Percentiles rank a stretch among this genome's conserved stretches.
Conservation (phyloP, 2,113 vertebrate species). For the Egretta garzetta region DNA sequence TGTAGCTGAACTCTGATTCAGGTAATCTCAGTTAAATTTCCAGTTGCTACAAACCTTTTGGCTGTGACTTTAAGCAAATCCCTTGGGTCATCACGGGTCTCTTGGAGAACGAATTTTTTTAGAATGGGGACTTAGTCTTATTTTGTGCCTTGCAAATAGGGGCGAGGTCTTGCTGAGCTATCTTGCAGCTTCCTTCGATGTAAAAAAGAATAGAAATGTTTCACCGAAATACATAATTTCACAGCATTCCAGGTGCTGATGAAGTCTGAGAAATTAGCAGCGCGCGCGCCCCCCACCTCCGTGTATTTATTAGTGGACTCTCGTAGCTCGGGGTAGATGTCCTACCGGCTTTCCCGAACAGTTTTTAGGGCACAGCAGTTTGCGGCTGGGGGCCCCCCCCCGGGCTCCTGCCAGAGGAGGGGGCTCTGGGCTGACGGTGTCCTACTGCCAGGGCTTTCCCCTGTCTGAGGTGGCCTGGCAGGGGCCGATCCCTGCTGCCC, state of each 20-base stretch:
- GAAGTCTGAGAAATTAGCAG: not conserved
- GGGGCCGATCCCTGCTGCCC: not conserved
- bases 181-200: not conserved
- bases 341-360: too few species aligned
- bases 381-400: too few species aligned
- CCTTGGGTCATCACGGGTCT: not conserved
- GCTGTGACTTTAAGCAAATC: not conserved
- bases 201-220: not conserved
- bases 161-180: not conserved
- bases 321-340: accelerated
- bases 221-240: not conserved
- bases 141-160: not conserved
- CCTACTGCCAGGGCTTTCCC: not conserved
- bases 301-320: not conserved
- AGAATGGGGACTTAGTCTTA: not conserved
- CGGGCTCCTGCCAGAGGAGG: not conserved
- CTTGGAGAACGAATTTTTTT: not conserved
- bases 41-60: not conserved
- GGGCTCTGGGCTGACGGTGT: not conserved
- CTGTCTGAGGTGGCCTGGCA: not conserved
- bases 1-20: not conserved
- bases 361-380: not conserved
- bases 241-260: not conserved
- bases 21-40: not conserved
- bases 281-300: accelerated